Conservation (phyloP, 1,140 invertebrate species). For the Sitobion miscanthi region DNA sequence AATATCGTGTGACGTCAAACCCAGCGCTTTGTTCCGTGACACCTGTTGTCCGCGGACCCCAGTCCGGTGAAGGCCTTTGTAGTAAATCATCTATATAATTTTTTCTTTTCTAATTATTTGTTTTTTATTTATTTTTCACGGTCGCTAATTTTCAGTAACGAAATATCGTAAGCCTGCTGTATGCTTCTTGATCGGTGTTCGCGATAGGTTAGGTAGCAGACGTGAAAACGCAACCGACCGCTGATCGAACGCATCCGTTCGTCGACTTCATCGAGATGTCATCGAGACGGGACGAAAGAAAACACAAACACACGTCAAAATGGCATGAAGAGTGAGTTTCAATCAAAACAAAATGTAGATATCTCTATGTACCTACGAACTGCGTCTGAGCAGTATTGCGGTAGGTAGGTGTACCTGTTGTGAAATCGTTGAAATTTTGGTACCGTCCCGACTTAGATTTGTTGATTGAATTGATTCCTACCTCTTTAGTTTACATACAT, state of each 20-base stretch:
- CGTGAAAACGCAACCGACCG: not conserved
- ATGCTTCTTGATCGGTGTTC: not conserved
- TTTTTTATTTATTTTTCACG: not conserved
- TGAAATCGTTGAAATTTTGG: not conserved
- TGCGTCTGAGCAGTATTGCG: not conserved
- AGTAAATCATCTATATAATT: not conserved
- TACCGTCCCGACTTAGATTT: not conserved
- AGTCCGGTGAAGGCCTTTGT: not conserved
- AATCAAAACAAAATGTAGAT: not conserved
- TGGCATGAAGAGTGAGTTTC: conserved; percentile 43
- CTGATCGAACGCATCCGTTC: not conserved
- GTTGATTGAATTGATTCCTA: not conserved
- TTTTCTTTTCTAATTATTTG: not conserved
- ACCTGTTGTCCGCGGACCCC: not conserved
- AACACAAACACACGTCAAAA: conserved; percentile 43
- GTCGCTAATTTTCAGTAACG: not conserved
- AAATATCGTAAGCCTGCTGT: not conserved
- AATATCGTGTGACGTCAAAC: not conserved
- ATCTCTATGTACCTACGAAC: not conserved
- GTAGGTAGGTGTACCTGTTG: not conserved
- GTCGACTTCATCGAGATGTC: conserved; percentile 16
- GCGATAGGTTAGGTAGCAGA: not conserved
- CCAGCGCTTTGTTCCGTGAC: not conserved
- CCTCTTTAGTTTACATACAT: not conserved
- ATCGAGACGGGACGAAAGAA: conserved; percentile 42